A percentile compares a stretch with the other conserved stretches of the same genome.
phyloP scores from a whole-genome alignment of 2,797 vertebrate species.

The Silurus aristotelis region DNA sequence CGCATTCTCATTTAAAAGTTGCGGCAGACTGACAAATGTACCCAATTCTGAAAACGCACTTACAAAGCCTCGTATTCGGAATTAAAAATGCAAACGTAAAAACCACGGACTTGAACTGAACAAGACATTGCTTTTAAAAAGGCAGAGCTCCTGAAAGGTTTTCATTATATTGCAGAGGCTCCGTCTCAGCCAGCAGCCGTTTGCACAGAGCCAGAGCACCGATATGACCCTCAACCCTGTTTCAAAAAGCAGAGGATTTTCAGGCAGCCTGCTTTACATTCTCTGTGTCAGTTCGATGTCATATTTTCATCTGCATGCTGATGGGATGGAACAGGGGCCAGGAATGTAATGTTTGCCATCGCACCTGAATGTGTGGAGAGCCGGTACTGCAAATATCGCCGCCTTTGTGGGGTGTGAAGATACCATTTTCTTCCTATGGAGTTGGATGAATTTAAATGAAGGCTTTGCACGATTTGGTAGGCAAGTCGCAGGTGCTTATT shows the following conservation, averaged over 20 bases:
- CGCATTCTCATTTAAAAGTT: slow-evolving; percentile 2
- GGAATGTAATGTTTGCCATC: slow-evolving; percentile 36
- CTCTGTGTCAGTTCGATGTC: slow-evolving; percentile 68
- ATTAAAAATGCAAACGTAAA: slow-evolving; percentile 55
- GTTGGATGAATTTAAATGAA: slow-evolving; percentile 75
- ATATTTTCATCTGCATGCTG: slow-evolving; percentile 79
- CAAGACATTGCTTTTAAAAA: slow-evolving; percentile 43
- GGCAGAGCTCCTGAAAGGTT: slow-evolving; percentile 58
- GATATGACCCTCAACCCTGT: slow-evolving; percentile 31
- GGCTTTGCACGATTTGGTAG: slow-evolving; percentile 59
- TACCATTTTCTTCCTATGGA: slow-evolving; percentile 59
- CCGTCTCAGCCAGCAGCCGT: slow-evolving; percentile 47
- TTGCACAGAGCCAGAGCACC: slow-evolving; percentile 32
- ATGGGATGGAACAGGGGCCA: slow-evolving; percentile 64
- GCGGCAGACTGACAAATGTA: slow-evolving; percentile 17
- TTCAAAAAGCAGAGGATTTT: slow-evolving; percentile 10
- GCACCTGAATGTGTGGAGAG: slow-evolving; percentile 45
- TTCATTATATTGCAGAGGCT: slow-evolving; percentile 65
- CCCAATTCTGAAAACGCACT: slow-evolving; percentile 31
- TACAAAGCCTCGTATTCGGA: slow-evolving; percentile 13
- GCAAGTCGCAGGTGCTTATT: slow-evolving; percentile 64
- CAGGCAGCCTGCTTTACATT: slow-evolving; percentile 37
- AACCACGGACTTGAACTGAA: slow-evolving; percentile 47
- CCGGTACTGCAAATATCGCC: slow-evolving; percentile 55
- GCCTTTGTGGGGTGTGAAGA: slow-evolving; percentile 66